phyloP scores from a whole-genome alignment of 2,797 vertebrate species.

The Trachurus trachurus region DNA sequence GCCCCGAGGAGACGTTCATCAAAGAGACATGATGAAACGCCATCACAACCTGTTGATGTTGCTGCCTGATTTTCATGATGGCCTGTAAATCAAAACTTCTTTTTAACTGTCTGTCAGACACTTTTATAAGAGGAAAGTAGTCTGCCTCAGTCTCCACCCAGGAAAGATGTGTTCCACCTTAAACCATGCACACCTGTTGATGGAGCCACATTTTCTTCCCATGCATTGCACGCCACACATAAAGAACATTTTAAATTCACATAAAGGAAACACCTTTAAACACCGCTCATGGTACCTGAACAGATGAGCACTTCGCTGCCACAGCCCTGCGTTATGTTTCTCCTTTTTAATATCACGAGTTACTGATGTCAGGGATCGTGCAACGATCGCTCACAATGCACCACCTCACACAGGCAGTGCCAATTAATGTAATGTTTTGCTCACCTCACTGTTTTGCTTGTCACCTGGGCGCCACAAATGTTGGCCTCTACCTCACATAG shows the following conservation, averaged over 20 bases:
- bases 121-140: conserved; percentile 47
- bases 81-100: conserved; percentile 64
- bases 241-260: neutral
- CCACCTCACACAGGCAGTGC: too few species aligned
- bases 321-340: neutral
- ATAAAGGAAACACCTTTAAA: neutral
- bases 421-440: too few species aligned
- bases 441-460: too few species aligned
- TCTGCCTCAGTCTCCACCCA: conserved; percentile 27
- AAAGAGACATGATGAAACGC: conserved; percentile 57
- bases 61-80: conserved; percentile 41
- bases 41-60: conserved; percentile 46
- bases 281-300: conserved; percentile 5
- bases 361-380: neutral
- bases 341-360: neutral
- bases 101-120: conserved; percentile 59
- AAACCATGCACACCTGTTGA: conserved; percentile 35
- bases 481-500: too few species aligned
- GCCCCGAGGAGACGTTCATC: conserved; percentile 45
- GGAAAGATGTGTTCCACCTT: conserved; percentile 12
- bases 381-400: too few species aligned
- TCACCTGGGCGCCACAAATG: too few species aligned
- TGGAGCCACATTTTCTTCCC: conserved; percentile 11
- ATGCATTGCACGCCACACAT: conserved; percentile 15
- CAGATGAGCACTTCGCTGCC: neutral